Conservation (phyloP, 2,888 invertebrate species). For the Lamproptera curius region DNA sequence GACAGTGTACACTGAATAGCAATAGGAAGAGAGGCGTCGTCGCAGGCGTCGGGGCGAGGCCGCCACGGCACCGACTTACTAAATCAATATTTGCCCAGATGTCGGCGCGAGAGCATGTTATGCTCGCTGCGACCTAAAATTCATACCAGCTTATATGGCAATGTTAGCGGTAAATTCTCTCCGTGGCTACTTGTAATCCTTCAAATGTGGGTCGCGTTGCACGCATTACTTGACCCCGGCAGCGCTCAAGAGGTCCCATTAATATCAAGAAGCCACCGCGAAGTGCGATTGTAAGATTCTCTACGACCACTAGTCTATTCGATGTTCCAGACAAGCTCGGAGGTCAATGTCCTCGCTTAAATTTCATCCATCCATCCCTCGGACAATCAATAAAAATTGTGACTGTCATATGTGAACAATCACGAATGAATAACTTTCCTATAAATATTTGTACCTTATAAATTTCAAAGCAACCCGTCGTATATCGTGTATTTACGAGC, state of each 20-base stretch:
- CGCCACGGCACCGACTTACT: slow-evolving; percentile 69
- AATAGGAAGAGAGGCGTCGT: slow-evolving; percentile 28
- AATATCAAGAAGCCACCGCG: slow-evolving; percentile 37
- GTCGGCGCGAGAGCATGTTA: slow-evolving; percentile 74
- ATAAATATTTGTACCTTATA: slow-evolving; percentile 5
- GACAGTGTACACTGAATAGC: slow-evolving; percentile 31
- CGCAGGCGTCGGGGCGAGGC: slow-evolving; percentile 42
- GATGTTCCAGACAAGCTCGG: background rate
- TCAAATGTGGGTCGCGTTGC: slow-evolving; percentile 74
- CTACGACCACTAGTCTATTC: background rate
- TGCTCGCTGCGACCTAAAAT: slow-evolving; percentile 76
- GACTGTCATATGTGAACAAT: no score
- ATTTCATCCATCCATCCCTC: no score
- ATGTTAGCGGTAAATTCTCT: slow-evolving; percentile 78
- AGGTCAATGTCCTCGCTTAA: no score
- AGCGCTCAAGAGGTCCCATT: slow-evolving; percentile 63
- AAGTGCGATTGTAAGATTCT: slow-evolving; percentile 1
- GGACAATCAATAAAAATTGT: no score
- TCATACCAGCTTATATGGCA: slow-evolving; percentile 76
- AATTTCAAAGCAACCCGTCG: slow-evolving; percentile 5
- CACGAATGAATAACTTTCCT: no score
- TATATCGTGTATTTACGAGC: slow-evolving; percentile 14
- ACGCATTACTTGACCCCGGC: slow-evolving; percentile 71
- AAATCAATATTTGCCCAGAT: slow-evolving; percentile 79
- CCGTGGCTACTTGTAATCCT: slow-evolving; percentile 75